Evolutionary conservation across 2,113 vertebrate species (phyloP).

Genomic region (Lonchura striata): DNA sequence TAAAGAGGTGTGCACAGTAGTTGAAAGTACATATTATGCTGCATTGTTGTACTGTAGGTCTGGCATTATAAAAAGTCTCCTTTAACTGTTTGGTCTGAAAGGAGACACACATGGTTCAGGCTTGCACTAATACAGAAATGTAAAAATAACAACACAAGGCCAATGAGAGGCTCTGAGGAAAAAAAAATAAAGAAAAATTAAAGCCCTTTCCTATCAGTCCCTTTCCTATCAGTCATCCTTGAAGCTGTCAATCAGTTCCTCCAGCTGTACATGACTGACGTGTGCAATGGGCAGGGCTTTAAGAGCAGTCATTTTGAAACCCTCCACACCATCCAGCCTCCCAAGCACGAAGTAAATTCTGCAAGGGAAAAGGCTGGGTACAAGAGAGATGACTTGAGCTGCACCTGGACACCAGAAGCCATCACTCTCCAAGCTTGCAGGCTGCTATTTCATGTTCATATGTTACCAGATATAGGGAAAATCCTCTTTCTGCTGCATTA

Average conservation of each 20-base stretch:
- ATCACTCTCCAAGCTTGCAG: background rate
- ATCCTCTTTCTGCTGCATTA: background rate
- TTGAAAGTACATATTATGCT: constrained; percentile 59
- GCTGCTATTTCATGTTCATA: background rate
- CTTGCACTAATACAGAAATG: constrained; percentile 52
- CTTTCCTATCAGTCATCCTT: background rate
- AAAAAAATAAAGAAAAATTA: background rate
- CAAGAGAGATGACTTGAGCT: background rate
- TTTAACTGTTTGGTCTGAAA: constrained; percentile 51
- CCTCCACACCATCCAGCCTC: background rate
- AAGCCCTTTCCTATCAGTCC: background rate
- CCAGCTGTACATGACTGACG: background rate
- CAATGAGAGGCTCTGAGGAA: background rate
- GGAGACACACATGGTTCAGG: constrained; percentile 13
- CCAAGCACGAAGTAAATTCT: background rate
- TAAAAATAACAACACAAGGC: background rate
- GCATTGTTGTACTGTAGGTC: background rate
- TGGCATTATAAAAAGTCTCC: constrained; percentile 27
- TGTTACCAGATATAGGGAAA: background rate
- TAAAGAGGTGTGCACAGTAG: constrained; percentile 52
- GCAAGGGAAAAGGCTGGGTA: background rate
- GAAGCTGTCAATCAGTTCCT: background rate
- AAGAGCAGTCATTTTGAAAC: background rate
- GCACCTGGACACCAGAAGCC: background rate
- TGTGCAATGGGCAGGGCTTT: background rate